phyloP scores from a whole-genome alignment of 2,113 vertebrate genomes.

The Chunga burmeisteri region DNA sequence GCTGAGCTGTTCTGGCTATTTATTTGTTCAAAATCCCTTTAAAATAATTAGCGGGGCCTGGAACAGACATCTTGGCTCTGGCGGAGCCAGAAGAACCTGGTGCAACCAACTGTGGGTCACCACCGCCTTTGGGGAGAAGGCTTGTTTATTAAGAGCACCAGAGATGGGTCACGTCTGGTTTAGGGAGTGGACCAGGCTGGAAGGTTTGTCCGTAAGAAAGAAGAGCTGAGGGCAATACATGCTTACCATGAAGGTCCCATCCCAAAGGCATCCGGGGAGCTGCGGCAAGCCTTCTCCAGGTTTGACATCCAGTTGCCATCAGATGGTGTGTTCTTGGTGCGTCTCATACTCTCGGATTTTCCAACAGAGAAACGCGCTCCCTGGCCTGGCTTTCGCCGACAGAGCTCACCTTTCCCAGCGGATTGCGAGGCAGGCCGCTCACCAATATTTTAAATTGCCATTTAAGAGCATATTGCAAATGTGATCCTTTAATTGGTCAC shows the following conservation, averaged over 20 bases:
- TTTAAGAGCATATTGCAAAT: constrained; percentile 59
- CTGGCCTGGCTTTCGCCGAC: rapidly evolving
- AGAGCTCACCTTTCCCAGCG: not conserved
- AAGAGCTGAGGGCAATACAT: not conserved
- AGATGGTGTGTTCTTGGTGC: not conserved
- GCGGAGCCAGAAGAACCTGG: not conserved
- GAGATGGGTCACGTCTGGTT: not conserved
- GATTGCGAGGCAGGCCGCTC: not conserved
- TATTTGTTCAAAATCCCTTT: constrained; percentile 46
- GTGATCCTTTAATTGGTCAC: constrained; percentile 61
- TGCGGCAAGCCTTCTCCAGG: not conserved
- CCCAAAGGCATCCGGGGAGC: not conserved
- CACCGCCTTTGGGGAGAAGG: not conserved
- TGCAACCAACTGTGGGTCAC: not conserved
- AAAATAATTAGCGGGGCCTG: not conserved
- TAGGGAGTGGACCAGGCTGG: not conserved
- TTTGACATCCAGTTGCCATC: not conserved
- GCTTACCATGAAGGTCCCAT: not conserved
- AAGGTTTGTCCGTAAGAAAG: not conserved
- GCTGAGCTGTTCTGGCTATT: constrained; percentile 13
- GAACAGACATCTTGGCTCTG: constrained; percentile 38
- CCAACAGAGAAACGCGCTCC: rapidly evolving
- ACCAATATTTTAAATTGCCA: constrained; percentile 65
- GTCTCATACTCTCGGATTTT: not conserved
- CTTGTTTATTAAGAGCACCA: not conserved